phyloP scores from a whole-genome alignment of 35 echinoderm and acorn worm species.

The Strongylocentrotus purpuratus region DNA sequence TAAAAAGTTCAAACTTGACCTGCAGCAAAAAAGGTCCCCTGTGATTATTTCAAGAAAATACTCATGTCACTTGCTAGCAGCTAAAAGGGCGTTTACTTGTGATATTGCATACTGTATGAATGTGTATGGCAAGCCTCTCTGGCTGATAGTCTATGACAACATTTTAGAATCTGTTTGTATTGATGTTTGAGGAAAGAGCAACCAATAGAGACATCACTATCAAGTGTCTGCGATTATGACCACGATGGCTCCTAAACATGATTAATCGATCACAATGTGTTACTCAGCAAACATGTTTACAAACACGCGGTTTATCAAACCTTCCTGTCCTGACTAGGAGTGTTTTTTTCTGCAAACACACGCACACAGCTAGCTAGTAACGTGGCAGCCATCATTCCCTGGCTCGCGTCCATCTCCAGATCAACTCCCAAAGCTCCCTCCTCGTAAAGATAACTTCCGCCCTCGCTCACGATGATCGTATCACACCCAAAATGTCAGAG shows the following conservation, averaged over 20 bases:
- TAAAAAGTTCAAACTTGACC: too few species aligned
- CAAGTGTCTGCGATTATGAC: background rate
- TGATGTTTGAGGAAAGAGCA: background rate
- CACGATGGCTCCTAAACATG: background rate
- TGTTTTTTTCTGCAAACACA: background rate
- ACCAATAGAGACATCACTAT: background rate
- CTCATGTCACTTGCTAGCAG: too few species aligned
- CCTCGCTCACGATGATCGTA: conserved; percentile 15
- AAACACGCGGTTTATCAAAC: background rate
- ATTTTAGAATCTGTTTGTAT: too few species aligned
- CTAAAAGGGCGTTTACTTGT: too few species aligned
- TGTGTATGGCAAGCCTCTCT: too few species aligned
- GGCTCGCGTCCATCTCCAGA: background rate
- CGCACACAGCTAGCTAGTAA: background rate
- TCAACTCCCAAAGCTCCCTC: background rate
- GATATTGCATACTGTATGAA: too few species aligned
- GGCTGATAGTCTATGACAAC: too few species aligned
- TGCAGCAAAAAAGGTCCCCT: too few species aligned
- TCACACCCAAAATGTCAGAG: conserved; percentile 10
- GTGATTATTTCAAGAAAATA: too few species aligned
- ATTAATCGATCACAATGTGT: background rate
- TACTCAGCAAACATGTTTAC: conserved; percentile 17
- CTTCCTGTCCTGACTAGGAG: background rate
- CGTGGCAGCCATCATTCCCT: background rate
- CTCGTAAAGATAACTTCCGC: conserved; percentile 8